Base-by-base conservation (phyloP, 2,113 vertebrate species). In the Rhinoderma darwinii region DNA sequence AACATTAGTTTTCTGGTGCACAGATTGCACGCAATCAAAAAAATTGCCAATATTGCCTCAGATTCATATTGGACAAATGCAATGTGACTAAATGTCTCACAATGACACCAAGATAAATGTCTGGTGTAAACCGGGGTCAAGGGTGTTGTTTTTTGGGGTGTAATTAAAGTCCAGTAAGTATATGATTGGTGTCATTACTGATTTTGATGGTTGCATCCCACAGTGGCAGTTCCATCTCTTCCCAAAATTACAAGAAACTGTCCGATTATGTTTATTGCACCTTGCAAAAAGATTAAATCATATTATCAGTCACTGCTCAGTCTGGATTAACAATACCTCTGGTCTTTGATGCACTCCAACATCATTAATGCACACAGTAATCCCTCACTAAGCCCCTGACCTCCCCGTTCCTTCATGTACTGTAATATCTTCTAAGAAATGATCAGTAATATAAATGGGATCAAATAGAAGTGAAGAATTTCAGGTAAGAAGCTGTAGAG, bases 281-380 rank as follows among this genome's bases (percentile, higher is more conserved):
- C 50, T 78, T 35, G 44, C 74, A 35, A 54, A 47, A 27, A 78
- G 75, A 78, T 78, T 51, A 78, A 44, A 78, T 78, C 12, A 51
- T 78, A 78, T 54, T 44, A 78, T 78, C 75, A 51, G 27, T 78
- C 75, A 22, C 6, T 78, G 30, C 75, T 8, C 27, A 78, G 75
- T 35, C 50, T 78, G 75, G 44, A 51, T 78, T 51, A 51, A 78
- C 75, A 78, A 51, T 78, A 78, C 75, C 75, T 78, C 51, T 35
- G 32, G 30, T 54, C 75, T 78, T 78, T 78, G 75, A 78, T 78
- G 75, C 27, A 78, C 75, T 32, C 47, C 75, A 78, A 54, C 75
- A 32, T 78, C 75, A 78, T 78, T 78, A 78, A 78, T 51, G 44
- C 75, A 51, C 27, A 35, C 35, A 78, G 75, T 78, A 78, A 78